Evolutionary conservation across 2,797 vertebrate genomes (phyloP).

Genomic region (Galago senegalensis): DNA sequence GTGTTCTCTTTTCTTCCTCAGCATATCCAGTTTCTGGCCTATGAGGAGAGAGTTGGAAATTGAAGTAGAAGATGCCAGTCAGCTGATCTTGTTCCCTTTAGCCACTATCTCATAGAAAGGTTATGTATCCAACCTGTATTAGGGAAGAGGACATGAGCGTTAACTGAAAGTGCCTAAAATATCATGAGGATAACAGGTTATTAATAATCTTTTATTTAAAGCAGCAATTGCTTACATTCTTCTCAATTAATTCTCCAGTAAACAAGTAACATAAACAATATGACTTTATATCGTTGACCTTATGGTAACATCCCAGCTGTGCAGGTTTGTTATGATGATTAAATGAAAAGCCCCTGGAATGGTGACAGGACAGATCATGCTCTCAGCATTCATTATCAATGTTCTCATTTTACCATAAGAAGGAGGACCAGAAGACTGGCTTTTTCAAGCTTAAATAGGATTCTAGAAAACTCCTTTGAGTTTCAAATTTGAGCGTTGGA

Average conservation of each 20-base stretch:
- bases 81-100: neutral
- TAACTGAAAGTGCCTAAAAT: neutral
- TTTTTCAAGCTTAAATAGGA: constrained; percentile 17
- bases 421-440: neutral
- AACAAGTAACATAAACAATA: neutral
- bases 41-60: neutral
- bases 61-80: neutral
- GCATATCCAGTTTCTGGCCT: neutral
- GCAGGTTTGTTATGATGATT: neutral
- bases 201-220: neutral
- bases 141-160: neutral
- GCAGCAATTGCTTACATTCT: neutral
- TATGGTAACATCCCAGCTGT: neutral
- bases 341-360: neutral
- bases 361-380: neutral
- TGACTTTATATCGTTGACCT: neutral
- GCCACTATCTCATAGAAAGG: neutral
- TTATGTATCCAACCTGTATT: neutral
- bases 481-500: neutral
- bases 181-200: neutral
- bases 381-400: neutral
- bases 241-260: neutral
- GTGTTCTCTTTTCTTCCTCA: neutral
- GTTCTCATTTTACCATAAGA: neutral
- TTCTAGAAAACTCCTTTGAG: neutral